Conservation (phyloP, 2,888 invertebrate genomes). For the Ormyrus pomaceus region DNA sequence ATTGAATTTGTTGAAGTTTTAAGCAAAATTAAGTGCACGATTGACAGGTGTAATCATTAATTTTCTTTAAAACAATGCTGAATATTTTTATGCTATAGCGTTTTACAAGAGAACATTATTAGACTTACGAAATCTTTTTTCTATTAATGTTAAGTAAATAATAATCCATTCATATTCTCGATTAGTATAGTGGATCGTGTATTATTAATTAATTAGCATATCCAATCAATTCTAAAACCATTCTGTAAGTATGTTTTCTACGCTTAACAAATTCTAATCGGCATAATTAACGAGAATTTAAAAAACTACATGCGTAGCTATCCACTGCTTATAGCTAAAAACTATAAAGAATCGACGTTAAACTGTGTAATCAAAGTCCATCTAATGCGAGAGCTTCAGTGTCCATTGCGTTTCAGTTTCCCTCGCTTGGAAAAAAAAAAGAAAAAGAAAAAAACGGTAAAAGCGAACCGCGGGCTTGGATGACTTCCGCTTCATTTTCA, state of each 20-base stretch:
- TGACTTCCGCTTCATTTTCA: conserved; percentile 44
- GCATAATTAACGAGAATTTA: conserved; percentile 14
- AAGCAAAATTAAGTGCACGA: too few relatives aligned
- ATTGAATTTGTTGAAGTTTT: too few relatives aligned
- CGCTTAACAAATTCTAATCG: conserved; percentile 17
- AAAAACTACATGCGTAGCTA: conserved; percentile 34
- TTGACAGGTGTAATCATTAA: too few relatives aligned
- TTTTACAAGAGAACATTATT: too few relatives aligned
- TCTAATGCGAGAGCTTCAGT: conserved; percentile 22
- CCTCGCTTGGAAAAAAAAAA: background rate
- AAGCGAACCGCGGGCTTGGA: conserved; percentile 3
- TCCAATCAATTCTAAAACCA: conserved; percentile 23
- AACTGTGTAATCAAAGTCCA: conserved; percentile 12
- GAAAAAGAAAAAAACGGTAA: background rate
- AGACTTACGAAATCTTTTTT: background rate
- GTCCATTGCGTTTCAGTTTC: background rate
- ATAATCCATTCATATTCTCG: too few relatives aligned
- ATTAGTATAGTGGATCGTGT: background rate
- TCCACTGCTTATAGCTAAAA: conserved; percentile 11
- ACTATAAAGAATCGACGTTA: conserved; percentile 23
- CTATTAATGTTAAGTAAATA: background rate
- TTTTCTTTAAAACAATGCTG: too few relatives aligned
- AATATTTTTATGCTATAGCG: too few relatives aligned
- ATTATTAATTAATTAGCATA: conserved; percentile 19
- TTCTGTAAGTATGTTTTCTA: conserved; percentile 27